These are phyloP conservation scores for Harpagoxenus sublaevis DNA, from an alignment of 2,888 invertebrate genomes.

Conservation along the genomic window DNA sequence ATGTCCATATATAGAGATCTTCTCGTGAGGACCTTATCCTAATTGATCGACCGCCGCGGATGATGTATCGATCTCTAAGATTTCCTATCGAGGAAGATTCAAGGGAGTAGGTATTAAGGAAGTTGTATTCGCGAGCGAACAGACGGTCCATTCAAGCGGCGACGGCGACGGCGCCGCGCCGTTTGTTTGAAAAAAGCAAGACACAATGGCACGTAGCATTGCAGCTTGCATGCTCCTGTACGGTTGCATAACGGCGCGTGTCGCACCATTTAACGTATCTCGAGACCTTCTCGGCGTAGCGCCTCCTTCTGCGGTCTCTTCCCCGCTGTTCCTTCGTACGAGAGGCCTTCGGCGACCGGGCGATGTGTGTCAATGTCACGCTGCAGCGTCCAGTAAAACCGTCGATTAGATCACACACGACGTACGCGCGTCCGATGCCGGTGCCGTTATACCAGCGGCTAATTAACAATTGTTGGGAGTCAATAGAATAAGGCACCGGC, in stretches of 20 bases:
- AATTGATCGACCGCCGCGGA: not conserved
- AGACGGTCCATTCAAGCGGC: conserved; percentile 28
- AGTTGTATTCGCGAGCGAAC: not conserved
- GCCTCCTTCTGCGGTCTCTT: conserved; percentile 55
- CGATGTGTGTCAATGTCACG: conserved; percentile 77
- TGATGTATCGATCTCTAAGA: not conserved
- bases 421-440: not conserved
- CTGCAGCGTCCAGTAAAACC: conserved; percentile 38
- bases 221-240: not conserved
- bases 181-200: conserved; percentile 29
- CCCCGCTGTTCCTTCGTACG: conserved; percentile 12
- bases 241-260: conserved; percentile 56
- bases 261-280: conserved; percentile 69
- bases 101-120: not conserved
- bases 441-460: conserved; percentile 22
- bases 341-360: conserved; percentile 6
- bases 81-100: not conserved
- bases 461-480: conserved; percentile 39
- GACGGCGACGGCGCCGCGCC: not conserved
- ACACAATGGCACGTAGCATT: conserved; percentile 27
- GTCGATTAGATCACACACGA: conserved; percentile 64
- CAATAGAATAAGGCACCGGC: conserved; percentile 36
- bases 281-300: conserved; percentile 76
- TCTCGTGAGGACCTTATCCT: not conserved
- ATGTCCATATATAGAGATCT: not conserved